Evolutionary conservation across 1,140 invertebrate species (phyloP).

Genomic region (Periplaneta americana): DNA sequence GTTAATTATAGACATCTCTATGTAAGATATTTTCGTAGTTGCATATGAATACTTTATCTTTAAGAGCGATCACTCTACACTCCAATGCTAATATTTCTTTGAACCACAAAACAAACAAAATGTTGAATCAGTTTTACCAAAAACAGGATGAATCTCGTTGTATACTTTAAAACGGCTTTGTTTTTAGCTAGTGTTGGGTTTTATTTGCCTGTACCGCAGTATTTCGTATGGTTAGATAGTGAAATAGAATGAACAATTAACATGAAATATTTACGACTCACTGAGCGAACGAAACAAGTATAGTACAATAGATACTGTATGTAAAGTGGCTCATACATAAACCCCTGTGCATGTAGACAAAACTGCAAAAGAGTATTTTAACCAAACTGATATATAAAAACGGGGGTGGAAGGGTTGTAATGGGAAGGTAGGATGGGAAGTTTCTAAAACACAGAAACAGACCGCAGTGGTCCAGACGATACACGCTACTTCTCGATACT

Average conservation of each 20-base stretch:
- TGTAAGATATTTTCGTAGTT: too few relatives aligned
- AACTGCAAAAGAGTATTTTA: background rate
- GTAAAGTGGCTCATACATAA: background rate
- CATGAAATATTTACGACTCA: background rate
- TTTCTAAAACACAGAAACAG: background rate
- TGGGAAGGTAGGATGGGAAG: too few relatives aligned
- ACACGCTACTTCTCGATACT: background rate
- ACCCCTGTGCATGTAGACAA: too few relatives aligned
- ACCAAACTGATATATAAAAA: background rate
- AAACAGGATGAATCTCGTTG: background rate
- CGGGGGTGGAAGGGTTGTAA: too few relatives aligned
- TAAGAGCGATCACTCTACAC: too few relatives aligned
- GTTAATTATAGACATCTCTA: too few relatives aligned
- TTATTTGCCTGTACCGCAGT: background rate
- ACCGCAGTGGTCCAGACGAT: background rate
- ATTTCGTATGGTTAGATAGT: background rate
- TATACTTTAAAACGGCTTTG: background rate
- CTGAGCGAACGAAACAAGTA: background rate
- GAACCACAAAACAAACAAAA: background rate
- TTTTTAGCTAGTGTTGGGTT: background rate
- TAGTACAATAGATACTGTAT: background rate
- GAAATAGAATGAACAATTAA: background rate
- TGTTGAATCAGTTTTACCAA: background rate
- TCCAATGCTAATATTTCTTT: too few relatives aligned
- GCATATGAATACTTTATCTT: too few relatives aligned